Percentiles rank a stretch among this genome's conserved stretches.
Evolutionary conservation across 2,888 invertebrate genomes (phyloP).

Genomic region (Malacosoma neustria): DNA sequence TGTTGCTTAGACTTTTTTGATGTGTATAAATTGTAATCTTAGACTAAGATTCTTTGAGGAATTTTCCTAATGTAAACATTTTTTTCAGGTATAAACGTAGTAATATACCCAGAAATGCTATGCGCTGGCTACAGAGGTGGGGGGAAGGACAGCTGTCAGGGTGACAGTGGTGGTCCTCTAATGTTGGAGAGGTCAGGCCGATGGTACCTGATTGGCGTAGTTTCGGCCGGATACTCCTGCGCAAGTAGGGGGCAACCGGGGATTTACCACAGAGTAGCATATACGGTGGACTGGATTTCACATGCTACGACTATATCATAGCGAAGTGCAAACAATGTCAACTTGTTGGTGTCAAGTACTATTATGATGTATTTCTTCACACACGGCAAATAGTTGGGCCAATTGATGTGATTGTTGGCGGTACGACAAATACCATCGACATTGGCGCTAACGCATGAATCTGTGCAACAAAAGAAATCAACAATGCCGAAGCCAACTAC

Average conservation of each 20-base stretch:
- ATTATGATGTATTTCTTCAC: too few relatives aligned
- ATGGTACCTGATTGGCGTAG: slow-evolving; percentile 93
- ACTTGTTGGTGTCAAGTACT: too few relatives aligned
- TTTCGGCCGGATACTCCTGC: slow-evolving; percentile 95
- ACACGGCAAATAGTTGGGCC: too few relatives aligned
- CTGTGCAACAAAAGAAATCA: too few relatives aligned
- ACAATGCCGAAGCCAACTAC: too few relatives aligned
- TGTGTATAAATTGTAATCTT: too few relatives aligned
- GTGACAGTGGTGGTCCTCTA: slow-evolving; percentile 91
- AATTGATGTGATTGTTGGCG: too few relatives aligned
- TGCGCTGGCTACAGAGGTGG: slow-evolving; percentile 94
- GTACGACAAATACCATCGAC: too few relatives aligned
- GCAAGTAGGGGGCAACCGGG: slow-evolving; percentile 95
- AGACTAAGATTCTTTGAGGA: too few relatives aligned
- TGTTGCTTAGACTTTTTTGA: too few relatives aligned
- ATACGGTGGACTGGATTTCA: slow-evolving; percentile 94
- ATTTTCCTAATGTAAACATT: too few relatives aligned
- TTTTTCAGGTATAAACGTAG: slow-evolving; percentile 84
- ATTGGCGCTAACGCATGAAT: too few relatives aligned
- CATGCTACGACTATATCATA: slow-evolving; percentile 71
- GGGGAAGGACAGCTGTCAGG: slow-evolving; percentile 86
- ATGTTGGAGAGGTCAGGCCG: slow-evolving; percentile 91
- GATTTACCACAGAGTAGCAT: slow-evolving; percentile 94
- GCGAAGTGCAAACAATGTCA: slow-evolving; percentile 12
- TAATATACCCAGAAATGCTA: slow-evolving; percentile 96